Evolutionary conservation across 2,888 invertebrate genomes (phyloP), one percentile per base, ranked within the genome.

Genomic region (Pasiphila rectangulata): DNA sequence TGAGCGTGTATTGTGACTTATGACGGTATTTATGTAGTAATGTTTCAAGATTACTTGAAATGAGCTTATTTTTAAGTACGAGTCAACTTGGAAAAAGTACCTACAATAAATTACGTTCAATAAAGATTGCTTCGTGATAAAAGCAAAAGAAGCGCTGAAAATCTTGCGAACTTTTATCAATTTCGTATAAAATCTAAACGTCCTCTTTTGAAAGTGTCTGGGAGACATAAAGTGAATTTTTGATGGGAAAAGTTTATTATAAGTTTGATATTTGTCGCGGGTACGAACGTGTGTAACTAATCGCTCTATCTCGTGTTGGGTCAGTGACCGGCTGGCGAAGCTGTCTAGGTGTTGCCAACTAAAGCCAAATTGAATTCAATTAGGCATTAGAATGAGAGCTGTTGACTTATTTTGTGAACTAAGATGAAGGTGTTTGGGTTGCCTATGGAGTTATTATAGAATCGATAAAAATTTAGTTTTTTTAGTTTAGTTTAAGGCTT

Each of bases 271-370:
- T 50, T 43, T 41, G 47, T 46, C 40, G 48, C 46, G 41, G 40
- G 32, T n/a, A 30, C 3, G 38, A 48, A 37, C 53, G 56, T 52
- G 57, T 54, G 57, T 52, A 48, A 49, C 54, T 58, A 56, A 56
- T 58, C 36, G 54, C 25, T 49, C 36, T 43, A 48, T 46, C 44
- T 32, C 30, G 30, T 45, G 46, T 43, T 45, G 24, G 56, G 51
- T 50, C 55, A 42, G 13, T 23, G 56, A 43, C 52, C 56, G 50
- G 48, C 43, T 46, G 44, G 44, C 51, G 50, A 56, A 51, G 51
- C 51, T 46, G 58, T 51, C 56, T 56, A 55, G 51, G 53, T 48
- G 50, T 47, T 49, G 20, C 48, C 48, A 48, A 27, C 43, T 40
- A 5, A 21, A 21, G 7, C 4, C 4, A 1, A 21, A 6, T 21